Evolutionary conservation across 2,797 vertebrate species (phyloP).

Genomic region (Huso huso): DNA sequence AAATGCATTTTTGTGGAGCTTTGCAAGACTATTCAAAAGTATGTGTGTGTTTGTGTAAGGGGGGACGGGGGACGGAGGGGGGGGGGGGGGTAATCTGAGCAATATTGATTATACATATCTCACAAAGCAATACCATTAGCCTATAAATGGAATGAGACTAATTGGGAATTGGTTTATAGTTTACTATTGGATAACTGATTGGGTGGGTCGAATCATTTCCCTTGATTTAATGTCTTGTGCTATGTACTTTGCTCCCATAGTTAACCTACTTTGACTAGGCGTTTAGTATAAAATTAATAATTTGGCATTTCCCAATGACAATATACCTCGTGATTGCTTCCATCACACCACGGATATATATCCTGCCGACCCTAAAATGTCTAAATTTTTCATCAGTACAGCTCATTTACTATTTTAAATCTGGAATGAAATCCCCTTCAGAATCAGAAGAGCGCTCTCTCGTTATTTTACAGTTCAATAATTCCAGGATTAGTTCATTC

Average conservation of each 20-base stretch:
- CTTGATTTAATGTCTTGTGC: slow-evolving; percentile 6
- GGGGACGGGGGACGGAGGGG: no score
- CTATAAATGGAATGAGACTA: slow-evolving; percentile 43
- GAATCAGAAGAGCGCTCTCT: no score
- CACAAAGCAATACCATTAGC: slow-evolving; percentile 45
- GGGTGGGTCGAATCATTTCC: slow-evolving; percentile 47
- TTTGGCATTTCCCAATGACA: slow-evolving; percentile 9
- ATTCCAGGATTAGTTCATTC: no score
- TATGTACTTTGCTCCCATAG: neutral
- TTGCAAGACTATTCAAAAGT: no score
- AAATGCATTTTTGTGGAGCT: no score
- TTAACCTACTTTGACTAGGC: neutral
- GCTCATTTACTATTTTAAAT: no score
- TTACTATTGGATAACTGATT: slow-evolving; percentile 52
- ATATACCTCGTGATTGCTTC: slow-evolving; percentile 9
- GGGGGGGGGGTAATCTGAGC: neutral
- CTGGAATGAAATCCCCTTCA: no score
- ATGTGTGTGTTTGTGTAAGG: neutral
- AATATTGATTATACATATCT: slow-evolving; percentile 48
- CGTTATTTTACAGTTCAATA: no score
- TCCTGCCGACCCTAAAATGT: no score
- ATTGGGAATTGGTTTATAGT: slow-evolving; percentile 54
- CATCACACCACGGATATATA: neutral
- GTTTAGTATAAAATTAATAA: neutral
- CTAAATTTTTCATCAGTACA: no score